Conservation (phyloP, 2,113 vertebrate genomes). For the Semnornis frantzii region DNA sequence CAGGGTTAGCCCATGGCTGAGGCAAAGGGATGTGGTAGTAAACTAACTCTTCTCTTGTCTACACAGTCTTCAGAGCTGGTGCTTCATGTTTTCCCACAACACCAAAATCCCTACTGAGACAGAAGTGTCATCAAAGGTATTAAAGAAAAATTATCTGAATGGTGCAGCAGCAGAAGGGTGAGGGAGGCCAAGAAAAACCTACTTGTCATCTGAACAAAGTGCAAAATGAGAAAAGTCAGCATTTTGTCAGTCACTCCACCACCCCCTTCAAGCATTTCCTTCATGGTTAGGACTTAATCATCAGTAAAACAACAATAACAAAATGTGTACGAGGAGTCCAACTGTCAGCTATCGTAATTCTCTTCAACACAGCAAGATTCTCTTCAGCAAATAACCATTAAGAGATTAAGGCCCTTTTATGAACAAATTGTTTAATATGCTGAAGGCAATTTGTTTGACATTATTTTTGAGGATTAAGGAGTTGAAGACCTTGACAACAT, state of each 20-base stretch:
- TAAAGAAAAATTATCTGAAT: neutral
- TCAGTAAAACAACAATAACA: conserved; percentile 60
- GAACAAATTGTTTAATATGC: conserved; percentile 57
- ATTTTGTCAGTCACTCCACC: conserved; percentile 9
- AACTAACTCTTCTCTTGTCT: neutral
- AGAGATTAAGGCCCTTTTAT: conserved; percentile 48
- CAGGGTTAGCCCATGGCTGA: neutral
- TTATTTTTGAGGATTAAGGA: conserved; percentile 44
- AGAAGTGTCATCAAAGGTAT: neutral
- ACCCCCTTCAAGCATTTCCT: neutral
- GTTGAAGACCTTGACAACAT: neutral
- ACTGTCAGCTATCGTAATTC: conserved; percentile 21
- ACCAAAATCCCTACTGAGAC: neutral
- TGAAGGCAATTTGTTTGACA: conserved; percentile 7
- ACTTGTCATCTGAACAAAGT: neutral
- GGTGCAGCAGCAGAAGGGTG: neutral
- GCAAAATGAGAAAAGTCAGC: neutral
- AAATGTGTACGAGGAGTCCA: conserved; percentile 35
- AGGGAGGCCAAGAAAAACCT: neutral
- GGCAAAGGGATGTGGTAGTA: neutral
- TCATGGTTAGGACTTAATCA: conserved; percentile 34
- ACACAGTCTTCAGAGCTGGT: neutral
- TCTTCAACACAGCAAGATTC: conserved; percentile 43
- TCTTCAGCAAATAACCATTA: conserved; percentile 60
- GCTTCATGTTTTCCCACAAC: neutral